Conservation (phyloP, 2,113 vertebrate species). For the Leucopsar rothschildi region DNA sequence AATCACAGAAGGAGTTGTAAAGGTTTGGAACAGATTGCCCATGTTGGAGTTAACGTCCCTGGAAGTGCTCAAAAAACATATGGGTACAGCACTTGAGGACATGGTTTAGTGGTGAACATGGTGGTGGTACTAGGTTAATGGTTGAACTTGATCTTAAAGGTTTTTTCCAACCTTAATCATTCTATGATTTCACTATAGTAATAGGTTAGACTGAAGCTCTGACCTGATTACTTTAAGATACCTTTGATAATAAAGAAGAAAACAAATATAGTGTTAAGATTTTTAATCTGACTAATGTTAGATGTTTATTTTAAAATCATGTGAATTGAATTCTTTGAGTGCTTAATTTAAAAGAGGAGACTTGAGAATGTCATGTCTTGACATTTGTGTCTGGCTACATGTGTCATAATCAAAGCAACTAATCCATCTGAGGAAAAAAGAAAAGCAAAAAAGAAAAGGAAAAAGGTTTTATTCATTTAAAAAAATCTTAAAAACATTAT, state of each 20-base stretch:
- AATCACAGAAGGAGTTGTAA: background rate
- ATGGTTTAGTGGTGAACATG: background rate
- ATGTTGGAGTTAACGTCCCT: background rate
- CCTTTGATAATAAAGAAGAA: background rate
- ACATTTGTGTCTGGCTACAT: background rate
- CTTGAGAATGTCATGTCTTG: background rate
- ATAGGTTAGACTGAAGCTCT: background rate
- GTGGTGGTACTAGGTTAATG: background rate
- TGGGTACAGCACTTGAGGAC: background rate
- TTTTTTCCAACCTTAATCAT: background rate
- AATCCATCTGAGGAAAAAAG: background rate
- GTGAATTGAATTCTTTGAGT: background rate
- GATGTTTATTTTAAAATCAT: background rate
- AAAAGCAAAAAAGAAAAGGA: too few relatives aligned
- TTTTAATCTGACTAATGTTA: background rate
- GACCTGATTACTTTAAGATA: background rate
- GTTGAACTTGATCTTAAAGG: background rate
- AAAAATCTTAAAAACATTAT: background rate
- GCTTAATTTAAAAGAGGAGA: background rate
- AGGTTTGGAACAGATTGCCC: background rate
- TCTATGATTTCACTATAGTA: background rate
- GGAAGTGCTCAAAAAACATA: background rate
- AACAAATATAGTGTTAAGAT: background rate
- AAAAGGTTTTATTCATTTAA: background rate
- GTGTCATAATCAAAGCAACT: background rate